Percentiles rank a stretch among this genome's conserved stretches.
Conservation (phyloP, 2,113 vertebrate species). For the Galbula dea region DNA sequence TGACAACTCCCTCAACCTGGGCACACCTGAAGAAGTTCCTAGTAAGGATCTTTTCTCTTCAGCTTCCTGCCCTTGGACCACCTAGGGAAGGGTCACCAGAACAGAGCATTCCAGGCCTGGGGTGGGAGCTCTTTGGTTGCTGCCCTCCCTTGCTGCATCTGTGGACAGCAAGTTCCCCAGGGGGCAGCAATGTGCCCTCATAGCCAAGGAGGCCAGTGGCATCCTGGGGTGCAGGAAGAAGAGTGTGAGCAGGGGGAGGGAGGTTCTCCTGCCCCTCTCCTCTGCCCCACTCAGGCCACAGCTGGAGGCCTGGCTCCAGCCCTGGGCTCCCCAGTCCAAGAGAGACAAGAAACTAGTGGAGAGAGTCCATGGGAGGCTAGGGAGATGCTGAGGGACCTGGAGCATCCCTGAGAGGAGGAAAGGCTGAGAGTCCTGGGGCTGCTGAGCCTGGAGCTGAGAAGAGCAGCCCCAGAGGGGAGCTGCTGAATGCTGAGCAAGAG, state of each 20-base stretch:
- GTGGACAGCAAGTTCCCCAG: not conserved
- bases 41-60: constrained; percentile 57
- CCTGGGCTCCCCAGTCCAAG: not conserved
- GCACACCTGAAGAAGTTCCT: constrained; percentile 57
- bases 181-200: not conserved
- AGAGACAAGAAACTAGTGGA: not conserved
- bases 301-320: too few species aligned
- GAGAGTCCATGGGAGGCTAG: not conserved
- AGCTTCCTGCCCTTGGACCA: not conserved
- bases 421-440: not conserved
- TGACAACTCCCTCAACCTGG: constrained; percentile 71
- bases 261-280: not conserved
- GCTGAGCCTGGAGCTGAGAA: not conserved
- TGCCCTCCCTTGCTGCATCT: not conserved
- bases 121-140: not conserved
- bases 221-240: not conserved
- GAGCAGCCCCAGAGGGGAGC: not conserved
- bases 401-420: not conserved
- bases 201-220: not conserved
- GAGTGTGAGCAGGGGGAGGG: not conserved
- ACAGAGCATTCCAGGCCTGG: accelerated
- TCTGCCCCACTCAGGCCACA: not conserved
- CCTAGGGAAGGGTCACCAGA: not conserved
- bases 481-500: not conserved
- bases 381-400: not conserved